Evolutionary conservation across 2,113 vertebrate genomes (phyloP).

Genomic region (Columba janthina): DNA sequence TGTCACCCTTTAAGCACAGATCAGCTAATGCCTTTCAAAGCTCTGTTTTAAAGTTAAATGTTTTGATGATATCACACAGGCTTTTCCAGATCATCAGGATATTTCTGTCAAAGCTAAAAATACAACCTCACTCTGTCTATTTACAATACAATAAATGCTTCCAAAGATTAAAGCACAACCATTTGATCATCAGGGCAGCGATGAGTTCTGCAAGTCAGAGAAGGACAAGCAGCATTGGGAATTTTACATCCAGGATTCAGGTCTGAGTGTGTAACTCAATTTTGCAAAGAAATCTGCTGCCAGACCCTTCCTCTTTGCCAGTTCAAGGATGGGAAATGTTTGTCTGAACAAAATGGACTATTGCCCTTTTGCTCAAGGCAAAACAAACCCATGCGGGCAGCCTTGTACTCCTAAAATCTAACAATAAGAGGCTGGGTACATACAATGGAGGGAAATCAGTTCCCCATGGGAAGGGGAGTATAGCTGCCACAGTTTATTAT

Average conservation of each 20-base stretch:
- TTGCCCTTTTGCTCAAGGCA: constrained; percentile 14
- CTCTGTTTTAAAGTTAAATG: neutral
- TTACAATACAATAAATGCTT: neutral
- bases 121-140: neutral
- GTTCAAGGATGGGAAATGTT: neutral
- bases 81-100: neutral
- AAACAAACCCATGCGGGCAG: constrained; percentile 17
- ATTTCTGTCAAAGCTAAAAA: constrained; percentile 10
- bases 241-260: neutral
- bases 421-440: neutral
- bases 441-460: constrained; percentile 43
- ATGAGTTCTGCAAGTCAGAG: neutral
- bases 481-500: neutral
- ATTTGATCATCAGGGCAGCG: neutral
- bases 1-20: neutral
- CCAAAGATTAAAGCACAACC: neutral
- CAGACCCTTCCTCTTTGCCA: neutral
- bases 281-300: neutral
- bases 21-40: neutral
- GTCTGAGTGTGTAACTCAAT: neutral
- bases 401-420: neutral
- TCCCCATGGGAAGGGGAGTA: constrained; percentile 26
- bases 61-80: neutral
- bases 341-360: constrained; percentile 1
- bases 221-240: neutral